Percentiles rank a stretch among this genome's conserved stretches.
Evolutionary conservation across 2,888 invertebrate genomes (phyloP).

Genomic region (Orchesellides sinensis): DNA sequence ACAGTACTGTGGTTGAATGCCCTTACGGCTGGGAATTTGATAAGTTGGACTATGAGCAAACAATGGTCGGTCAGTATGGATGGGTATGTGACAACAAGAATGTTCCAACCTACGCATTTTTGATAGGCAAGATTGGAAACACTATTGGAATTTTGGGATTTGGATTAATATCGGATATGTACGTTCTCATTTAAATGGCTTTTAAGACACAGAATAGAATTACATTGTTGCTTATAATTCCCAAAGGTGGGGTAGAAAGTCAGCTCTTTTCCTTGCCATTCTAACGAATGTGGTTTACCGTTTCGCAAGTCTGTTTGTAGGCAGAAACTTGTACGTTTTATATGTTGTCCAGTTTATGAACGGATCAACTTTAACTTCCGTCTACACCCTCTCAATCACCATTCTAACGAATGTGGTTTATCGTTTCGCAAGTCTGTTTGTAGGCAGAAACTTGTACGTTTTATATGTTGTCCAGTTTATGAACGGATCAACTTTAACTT

Average conservation of each 20-base stretch:
- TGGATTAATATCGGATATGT: constrained; percentile 21
- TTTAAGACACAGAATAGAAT: not conserved
- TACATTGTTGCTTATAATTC: constrained; percentile 78
- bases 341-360: constrained; percentile 55
- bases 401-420: constrained; percentile 63
- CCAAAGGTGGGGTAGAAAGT: constrained; percentile 76
- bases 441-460: constrained; percentile 19
- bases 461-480: constrained; percentile 61
- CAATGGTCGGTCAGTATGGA: constrained; percentile 62
- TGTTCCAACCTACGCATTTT: constrained; percentile 79
- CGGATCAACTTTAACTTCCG: constrained; percentile 60
- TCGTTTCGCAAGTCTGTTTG: constrained; percentile 59
- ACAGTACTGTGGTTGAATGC: constrained; percentile 11
- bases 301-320: constrained; percentile 55
- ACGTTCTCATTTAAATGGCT: not conserved
- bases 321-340: constrained; percentile 29
- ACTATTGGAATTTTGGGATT: constrained; percentile 79
- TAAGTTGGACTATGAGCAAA: constrained; percentile 63
- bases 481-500: constrained; percentile 59
- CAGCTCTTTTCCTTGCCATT: constrained; percentile 62
- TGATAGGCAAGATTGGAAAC: constrained; percentile 80
- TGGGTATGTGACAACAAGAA: constrained; percentile 77
- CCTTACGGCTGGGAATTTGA: constrained; percentile 69
- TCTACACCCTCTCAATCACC: no score
- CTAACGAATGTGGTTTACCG: constrained; percentile 66